Evolutionary conservation across 2,113 vertebrate species (phyloP), one percentile per base, ranked within the genome.

Genomic region (Origma solitaria): DNA sequence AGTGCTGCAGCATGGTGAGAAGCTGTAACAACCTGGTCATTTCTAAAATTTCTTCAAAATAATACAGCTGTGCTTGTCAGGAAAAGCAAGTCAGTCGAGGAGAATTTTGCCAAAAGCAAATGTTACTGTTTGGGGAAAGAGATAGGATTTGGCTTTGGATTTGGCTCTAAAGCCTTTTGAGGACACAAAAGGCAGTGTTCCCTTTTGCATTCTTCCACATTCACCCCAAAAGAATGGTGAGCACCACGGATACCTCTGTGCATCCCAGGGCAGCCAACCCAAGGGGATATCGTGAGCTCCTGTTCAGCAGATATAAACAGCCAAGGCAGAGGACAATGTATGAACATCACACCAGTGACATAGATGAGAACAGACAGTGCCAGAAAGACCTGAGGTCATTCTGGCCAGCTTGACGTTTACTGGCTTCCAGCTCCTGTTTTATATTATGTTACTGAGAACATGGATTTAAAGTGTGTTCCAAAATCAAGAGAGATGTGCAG

Each of bases 371-470:
- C 22, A 64, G 65, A 83, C 57, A 86, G 10, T 25, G 56, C 42
- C 51, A 84, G 56, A 88, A 86, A 51, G 81, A 81, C 64, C 47
- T 33, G 47, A 66, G 51, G 69, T 81, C 20, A 54, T 88, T 86
- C 77, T 77, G 42, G 23, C 18, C 33, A 50, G 38, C 44, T 73
- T 70, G 65, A 54, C 1, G 1, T 82, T 79, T 90, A 20, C 57
- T 80, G 71, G 49, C 61, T 79, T 78, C 65, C 61, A 71, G 65
- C 12, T 91, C 42, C 31, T 82, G 27, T 84, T 95, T 90, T 69
- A 93, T 68, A 56, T 72, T 6, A 27, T 64, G 18, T 69, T 88
- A 65, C 81, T 19, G 37, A 78, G 81, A 87, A 53, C 4, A 27
- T 20, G 38, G 23, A 57, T 61, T 72, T 87, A 53, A 92, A 85